phyloP scores from a whole-genome alignment of 2,888 invertebrate species.

The Drosophila paranaensis region DNA sequence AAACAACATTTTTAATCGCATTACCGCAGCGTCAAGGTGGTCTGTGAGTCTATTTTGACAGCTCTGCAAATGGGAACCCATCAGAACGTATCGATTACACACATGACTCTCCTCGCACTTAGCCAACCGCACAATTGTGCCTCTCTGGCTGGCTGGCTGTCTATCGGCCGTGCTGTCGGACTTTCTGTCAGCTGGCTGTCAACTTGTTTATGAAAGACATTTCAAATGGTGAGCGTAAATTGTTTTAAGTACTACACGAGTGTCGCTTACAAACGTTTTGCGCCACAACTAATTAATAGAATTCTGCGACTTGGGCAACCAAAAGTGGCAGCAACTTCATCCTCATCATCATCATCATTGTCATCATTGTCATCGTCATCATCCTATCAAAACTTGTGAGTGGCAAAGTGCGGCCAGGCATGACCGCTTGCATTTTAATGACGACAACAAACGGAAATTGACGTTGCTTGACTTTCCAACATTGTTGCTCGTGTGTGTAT shows the following conservation, averaged over 20 bases:
- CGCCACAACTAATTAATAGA: conserved; percentile 66
- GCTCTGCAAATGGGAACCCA: conserved; percentile 20
- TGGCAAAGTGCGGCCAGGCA: conserved; percentile 51
- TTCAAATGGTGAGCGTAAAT: conserved; percentile 55
- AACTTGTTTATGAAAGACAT: conserved; percentile 55
- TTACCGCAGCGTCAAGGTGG: conserved; percentile 29
- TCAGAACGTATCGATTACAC: conserved; percentile 47
- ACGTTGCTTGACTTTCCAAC: conserved; percentile 71
- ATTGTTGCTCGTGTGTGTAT: conserved; percentile 52
- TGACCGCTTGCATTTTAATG: conserved; percentile 69
- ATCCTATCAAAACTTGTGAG: conserved; percentile 16
- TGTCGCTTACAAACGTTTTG: conserved; percentile 53
- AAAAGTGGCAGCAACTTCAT: conserved; percentile 18
- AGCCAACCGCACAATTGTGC: conserved; percentile 7
- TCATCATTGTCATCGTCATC: neutral
- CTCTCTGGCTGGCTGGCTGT: neutral
- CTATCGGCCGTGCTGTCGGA: conserved; percentile 25
- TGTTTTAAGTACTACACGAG: conserved; percentile 71
- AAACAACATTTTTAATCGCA: conserved; percentile 33
- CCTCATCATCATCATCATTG: conserved; percentile 4
- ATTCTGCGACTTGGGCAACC: conserved; percentile 18
- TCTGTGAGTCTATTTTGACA: conserved; percentile 29
- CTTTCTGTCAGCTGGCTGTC: conserved; percentile 62
- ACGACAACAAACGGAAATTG: conserved; percentile 76
- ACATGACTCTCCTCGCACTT: conserved; percentile 12